Percentiles rank a stretch among this genome's conserved stretches.
phyloP scores from a whole-genome alignment of 1,140 invertebrate species.

The Formica exsecta region DNA sequence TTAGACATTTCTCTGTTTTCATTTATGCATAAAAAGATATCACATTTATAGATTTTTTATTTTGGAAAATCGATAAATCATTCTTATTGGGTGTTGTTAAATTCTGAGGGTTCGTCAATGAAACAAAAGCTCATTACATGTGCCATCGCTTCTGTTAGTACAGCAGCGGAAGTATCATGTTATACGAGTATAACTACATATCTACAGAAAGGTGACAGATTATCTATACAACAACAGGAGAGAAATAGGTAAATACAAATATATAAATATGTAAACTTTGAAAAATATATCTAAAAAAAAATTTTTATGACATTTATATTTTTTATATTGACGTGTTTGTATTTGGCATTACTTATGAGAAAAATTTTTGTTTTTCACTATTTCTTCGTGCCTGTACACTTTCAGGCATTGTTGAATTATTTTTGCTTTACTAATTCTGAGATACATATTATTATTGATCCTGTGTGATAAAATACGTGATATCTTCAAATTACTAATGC shows the following conservation, averaged over 20 bases:
- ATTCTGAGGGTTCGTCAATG: conserved; percentile 77
- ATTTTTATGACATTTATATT: background rate
- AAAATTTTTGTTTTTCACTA: background rate
- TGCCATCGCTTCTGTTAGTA: conserved; percentile 75
- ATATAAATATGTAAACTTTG: background rate
- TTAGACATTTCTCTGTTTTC: no score
- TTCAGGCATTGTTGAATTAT: background rate
- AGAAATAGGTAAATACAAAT: conserved; percentile 76
- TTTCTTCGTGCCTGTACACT: background rate
- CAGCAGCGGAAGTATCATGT: conserved; percentile 80
- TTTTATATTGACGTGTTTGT: background rate
- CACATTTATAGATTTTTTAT: conserved; percentile 80
- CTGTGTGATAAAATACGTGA: background rate
- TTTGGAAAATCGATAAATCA: conserved; percentile 79
- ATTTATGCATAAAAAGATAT: background rate
- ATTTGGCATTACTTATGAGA: background rate
- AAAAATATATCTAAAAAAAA: background rate
- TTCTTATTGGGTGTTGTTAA: conserved; percentile 83
- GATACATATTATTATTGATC: background rate
- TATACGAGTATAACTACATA: conserved; percentile 79
- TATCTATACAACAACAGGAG: conserved; percentile 82
- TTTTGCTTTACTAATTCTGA: conserved; percentile 11
- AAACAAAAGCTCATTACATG: conserved; percentile 80
- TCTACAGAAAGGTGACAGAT: conserved; percentile 79
- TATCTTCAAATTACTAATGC: background rate